Evolutionary conservation across 2,888 invertebrate genomes (phyloP), one percentile per base, ranked within the genome.

Genomic region (Pherbina coryleti): DNA sequence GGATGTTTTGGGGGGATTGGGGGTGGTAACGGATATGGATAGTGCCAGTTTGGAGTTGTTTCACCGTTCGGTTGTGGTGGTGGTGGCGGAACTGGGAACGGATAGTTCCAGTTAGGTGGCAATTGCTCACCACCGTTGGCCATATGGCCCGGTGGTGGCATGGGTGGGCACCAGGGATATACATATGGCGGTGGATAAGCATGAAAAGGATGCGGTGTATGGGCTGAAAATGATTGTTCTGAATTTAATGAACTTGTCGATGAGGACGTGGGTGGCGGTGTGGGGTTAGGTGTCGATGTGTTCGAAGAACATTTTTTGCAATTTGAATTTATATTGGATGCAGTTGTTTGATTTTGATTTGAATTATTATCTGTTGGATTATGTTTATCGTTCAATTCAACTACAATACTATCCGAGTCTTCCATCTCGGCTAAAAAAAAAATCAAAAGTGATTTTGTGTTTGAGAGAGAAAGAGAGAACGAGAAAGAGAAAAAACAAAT

Each of bases 361-460:
- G 81, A 81, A 78, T 83, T 82, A 79, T 83, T 80, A 74, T 73
- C 67, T 70, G 76, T 81, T 76, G 75, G 78, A 70, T 76, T 74
- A 75, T 70, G 55, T 53, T 75, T 83, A 85, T 85, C 86, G 87
- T 85, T 88, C 87, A 86, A 84, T 85, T 86, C 86, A 85, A 85
- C 86, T 84, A 83, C 82, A 83, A 83, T 83, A 87, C 84, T 84
- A 83, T 87, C 87, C 88, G 88, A 88, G 86, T 86, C 86, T 87
- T 89, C 88, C 87, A 87, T 86, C 86, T 90, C 88, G 87, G 87
- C 87, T 88, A 87, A 83, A 88, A 86, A n/a, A 82, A 64, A 67
- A 70, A 78, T 62, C 69, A 66, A 28, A 62, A 62, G 14, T 9
- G 5, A 62, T 17, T 62, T 8, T 66, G 64, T 66, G 81, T 86